These are phyloP conservation scores for Dendroctonus valens DNA, from an alignment of 1,140 invertebrate species.

Conservation along the genomic window DNA sequence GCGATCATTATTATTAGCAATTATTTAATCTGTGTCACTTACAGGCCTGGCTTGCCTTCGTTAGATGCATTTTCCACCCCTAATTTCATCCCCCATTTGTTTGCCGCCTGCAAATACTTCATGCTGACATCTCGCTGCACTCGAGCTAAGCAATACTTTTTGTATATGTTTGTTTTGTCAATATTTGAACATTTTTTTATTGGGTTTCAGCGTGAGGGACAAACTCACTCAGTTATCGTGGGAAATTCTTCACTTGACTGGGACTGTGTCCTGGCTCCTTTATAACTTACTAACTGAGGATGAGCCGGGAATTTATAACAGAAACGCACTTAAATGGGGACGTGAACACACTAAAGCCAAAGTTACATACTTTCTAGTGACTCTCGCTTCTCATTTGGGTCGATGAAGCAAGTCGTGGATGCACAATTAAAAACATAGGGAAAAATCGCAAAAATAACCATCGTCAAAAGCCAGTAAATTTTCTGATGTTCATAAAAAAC, in stretches of 20 bases:
- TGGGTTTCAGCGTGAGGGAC: not conserved
- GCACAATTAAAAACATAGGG: conserved; percentile 10
- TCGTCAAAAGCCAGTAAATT: conserved; percentile 24
- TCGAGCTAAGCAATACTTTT: conserved; percentile 20
- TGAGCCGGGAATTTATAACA: too few species aligned
- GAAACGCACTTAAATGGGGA: too few species aligned
- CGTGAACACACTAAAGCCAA: too few species aligned
- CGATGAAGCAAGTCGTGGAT: not conserved
- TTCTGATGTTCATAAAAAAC: conserved; percentile 24
- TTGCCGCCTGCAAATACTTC: conserved; percentile 20
- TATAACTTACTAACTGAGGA: too few species aligned
- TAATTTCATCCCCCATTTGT: conserved; percentile 16
- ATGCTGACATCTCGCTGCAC: conserved; percentile 19
- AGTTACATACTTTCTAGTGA: too few species aligned
- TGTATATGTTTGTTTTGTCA: conserved; percentile 21
- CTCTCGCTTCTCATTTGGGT: too few species aligned
- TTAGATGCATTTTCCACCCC: conserved; percentile 8
- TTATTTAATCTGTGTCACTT: too few species aligned
- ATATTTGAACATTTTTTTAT: conserved; percentile 9
- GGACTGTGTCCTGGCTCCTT: too few species aligned
- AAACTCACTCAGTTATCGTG: not conserved
- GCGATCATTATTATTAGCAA: not conserved
- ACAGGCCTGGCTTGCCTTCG: too few species aligned
- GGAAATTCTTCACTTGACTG: conserved; percentile 2
- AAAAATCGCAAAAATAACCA: conserved; percentile 12